Base-by-base conservation (phyloP, 2,888 invertebrate genomes). In the Melikaiella ostensackeni region DNA sequence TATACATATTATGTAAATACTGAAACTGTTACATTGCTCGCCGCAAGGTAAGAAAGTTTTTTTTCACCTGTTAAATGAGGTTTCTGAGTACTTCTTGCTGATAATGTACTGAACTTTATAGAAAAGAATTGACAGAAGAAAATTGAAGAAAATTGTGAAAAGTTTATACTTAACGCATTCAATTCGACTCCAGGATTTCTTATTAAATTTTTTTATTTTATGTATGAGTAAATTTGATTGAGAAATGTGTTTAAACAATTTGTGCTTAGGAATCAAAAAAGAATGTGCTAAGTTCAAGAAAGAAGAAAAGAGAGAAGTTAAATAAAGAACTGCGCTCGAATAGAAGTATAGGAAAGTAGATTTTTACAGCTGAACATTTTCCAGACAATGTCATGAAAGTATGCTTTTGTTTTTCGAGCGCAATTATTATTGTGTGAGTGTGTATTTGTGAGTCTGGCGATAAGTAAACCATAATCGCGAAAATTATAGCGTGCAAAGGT, bases 401-500 rank as follows among this genome's bases (percentile, higher is more conserved):
- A 75, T 27, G 27, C 42, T 38, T 61, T 46, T 38, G 33, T 74
- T 76, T 70, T 70, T 78, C 35, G 13, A 77, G 74, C 77, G 57
- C 64, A 33, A 64, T 57, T 21, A 46, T 66, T n/a, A 73, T 74
- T 64, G 35, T 62, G 76, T 66, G 27, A 74, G 74, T 77, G 78
- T 75, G 13, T 70, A 74, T 77, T 77, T 75, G 75, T 81, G 75
- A 79, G 70, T 78, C 50, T 74, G 80, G 77, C 63, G 75, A 66
- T 77, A 77, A 77, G 57, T 46, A 74, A 75, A 77, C 50, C 55
- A 38, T 75, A 77, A 79, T 75, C 77, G 76, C 70, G 73, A 62
- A 11, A 70, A 70, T 70, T 70, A 70, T 78, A 81, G 79, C 75
- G 79, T 81, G 81, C 81, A 78, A 21, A 66, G 50, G 55, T 66